Evolutionary conservation across 2,797 vertebrate genomes (phyloP), one percentile per base, ranked within the genome.

Genomic region (Cheirogaleus major): DNA sequence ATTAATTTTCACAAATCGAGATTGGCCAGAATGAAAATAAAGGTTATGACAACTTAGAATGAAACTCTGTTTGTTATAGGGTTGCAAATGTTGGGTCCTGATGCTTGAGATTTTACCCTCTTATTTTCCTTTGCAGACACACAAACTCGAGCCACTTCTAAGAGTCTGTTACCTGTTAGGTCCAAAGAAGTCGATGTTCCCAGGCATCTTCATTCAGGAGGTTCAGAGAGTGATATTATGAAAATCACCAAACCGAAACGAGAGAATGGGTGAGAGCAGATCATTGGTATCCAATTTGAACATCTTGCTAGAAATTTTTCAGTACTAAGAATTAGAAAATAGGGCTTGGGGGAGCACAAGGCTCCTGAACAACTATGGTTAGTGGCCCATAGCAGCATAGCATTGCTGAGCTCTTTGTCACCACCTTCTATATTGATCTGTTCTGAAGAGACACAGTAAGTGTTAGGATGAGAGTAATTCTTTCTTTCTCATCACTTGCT

Each of bases 121-220:
- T 59, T 70, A 5, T 69, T 89, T 96, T 97, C 85, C 80, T 67
- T 98, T 52, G 1, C 95, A 99, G 98, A 99, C 59, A n/a, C 4
- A 2, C 96, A 98, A 65, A 23, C 50, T 61, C 86, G 79, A 67
- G 79, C 93, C 69, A 41, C 96, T 92, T 97, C 97, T 20, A 99
- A 98, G 97, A 98, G 97, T 81, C 96, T 97, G 0, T 95, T 97
- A 12, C 87, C 94, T 41, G 73, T 92, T 88, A 98, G 98, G 84
- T 59, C 92, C 75, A 90, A 89, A 73, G 97, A 98, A 23, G 25
- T 93, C 0, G 96, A 98, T 18, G 92, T 95, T 93, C 95, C 55
- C 73, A 96, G 91, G 91, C 86, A 96, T 83, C 95, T 96, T 65
- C 96, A 69, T 75, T 94, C 94, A 61, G 89, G 93, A 87, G 50